Evolutionary conservation across 64 coral and sea anemone genomes (phyloP).

Genomic region (Astreopora myriophthalma): DNA sequence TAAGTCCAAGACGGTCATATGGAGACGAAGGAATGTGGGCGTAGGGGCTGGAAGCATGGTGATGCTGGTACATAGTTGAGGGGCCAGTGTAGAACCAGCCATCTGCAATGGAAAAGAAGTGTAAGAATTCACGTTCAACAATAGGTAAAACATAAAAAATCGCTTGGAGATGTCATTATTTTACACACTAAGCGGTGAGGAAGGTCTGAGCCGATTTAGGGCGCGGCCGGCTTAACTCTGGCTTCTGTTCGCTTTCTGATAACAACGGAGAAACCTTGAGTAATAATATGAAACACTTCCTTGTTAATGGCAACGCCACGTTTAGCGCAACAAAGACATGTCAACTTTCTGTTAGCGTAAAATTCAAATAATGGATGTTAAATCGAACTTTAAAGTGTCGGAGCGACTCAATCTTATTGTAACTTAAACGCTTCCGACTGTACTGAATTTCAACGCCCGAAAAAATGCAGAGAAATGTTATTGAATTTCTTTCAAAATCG

Average conservation of each 20-base stretch:
- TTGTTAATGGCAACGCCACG: not conserved
- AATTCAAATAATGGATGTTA: not conserved
- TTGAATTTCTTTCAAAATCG: too few relatives aligned
- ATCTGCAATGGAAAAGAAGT: constrained; percentile 44
- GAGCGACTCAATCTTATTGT: not conserved
- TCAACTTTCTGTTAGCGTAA: not conserved
- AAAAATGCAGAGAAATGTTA: too few relatives aligned
- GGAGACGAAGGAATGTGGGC: constrained; percentile 80
- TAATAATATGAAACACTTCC: not conserved
- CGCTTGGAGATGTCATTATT: too few relatives aligned
- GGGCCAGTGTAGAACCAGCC: constrained; percentile 89
- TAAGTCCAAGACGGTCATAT: constrained; percentile 76
- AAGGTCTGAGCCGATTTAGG: too few relatives aligned
- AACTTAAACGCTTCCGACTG: too few relatives aligned
- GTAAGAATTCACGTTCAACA: not conserved
- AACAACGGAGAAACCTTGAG: not conserved
- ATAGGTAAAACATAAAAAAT: not conserved
- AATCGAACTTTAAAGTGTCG: not conserved
- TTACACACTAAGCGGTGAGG: too few relatives aligned
- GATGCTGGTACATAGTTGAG: constrained; percentile 69
- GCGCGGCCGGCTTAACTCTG: too few relatives aligned
- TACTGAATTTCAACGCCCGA: too few relatives aligned
- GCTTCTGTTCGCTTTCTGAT: too few relatives aligned
- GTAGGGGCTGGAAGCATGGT: constrained; percentile 69
- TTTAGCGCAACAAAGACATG: not conserved